A percentile compares a stretch with the other conserved stretches of the same genome.
Evolutionary conservation across 2,113 vertebrate species (phyloP).

Genomic region (Casuarius casuarius): DNA sequence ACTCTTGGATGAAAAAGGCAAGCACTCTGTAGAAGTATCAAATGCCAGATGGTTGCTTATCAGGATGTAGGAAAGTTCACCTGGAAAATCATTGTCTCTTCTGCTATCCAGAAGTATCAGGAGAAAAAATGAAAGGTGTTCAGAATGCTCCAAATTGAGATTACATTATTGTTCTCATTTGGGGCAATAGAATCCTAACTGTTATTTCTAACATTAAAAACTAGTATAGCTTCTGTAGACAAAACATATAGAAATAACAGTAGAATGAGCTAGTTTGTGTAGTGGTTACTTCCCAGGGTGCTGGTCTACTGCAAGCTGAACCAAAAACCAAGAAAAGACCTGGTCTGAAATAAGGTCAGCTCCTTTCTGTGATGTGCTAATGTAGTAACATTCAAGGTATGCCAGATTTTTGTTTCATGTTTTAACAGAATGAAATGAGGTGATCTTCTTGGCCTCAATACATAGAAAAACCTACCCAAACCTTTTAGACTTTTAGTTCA

Average conservation of each 20-base stretch:
- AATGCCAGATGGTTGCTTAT: neutral
- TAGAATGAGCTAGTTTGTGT: neutral
- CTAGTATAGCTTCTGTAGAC: neutral
- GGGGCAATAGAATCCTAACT: neutral
- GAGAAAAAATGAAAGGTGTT: neutral
- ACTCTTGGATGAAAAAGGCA: constrained; percentile 1
- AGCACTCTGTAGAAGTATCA: neutral
- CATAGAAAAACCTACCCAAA: neutral
- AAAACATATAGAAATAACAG: neutral
- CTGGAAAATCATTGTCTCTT: neutral
- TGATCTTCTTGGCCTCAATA: neutral
- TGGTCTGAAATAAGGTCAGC: neutral
- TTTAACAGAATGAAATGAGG: neutral
- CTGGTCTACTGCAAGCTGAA: neutral
- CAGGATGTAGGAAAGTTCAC: neutral
- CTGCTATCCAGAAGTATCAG: neutral
- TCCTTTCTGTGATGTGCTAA: neutral
- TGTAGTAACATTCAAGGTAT: neutral
- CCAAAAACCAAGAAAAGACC: neutral
- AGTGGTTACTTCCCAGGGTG: neutral
- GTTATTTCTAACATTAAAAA: neutral
- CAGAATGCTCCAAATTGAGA: neutral
- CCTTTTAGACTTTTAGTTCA: neutral
- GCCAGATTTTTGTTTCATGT: neutral
- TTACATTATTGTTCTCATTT: neutral